Evolutionary conservation across 2,113 vertebrate species (phyloP).

Genomic region (Anoplopoma fimbria): DNA sequence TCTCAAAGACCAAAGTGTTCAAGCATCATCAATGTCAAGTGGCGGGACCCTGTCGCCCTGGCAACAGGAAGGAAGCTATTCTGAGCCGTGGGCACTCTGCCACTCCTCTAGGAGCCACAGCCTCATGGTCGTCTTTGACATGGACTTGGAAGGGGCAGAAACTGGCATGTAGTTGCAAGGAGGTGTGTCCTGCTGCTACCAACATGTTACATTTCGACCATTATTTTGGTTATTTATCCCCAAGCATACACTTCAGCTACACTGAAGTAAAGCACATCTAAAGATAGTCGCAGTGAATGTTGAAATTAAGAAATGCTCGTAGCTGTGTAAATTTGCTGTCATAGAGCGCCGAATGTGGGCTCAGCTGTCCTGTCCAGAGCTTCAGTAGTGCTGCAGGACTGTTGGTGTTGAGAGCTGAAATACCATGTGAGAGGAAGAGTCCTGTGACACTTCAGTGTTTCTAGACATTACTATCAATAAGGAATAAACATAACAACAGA

Average conservation of each 20-base stretch:
- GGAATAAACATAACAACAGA: background rate
- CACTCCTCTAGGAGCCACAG: slow-evolving; percentile 57
- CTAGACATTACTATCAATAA: slow-evolving; percentile 2
- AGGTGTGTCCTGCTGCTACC: slow-evolving; percentile 3
- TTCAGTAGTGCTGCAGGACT: background rate
- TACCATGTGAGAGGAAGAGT: slow-evolving; percentile 11
- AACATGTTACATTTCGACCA: background rate
- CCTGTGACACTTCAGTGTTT: slow-evolving; percentile 10
- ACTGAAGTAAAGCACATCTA: background rate
- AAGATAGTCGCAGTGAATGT: background rate
- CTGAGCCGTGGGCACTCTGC: slow-evolving; percentile 71
- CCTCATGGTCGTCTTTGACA: slow-evolving; percentile 36
- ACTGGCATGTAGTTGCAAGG: slow-evolving; percentile 27
- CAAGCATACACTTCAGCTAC: background rate
- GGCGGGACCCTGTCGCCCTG: slow-evolving; percentile 78
- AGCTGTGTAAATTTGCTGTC: background rate
- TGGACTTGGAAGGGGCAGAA: slow-evolving; percentile 18
- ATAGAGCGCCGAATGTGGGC: background rate
- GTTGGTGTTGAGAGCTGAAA: background rate
- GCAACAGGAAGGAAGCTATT: slow-evolving; percentile 84
- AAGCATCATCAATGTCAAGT: slow-evolving; percentile 73
- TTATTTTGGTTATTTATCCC: background rate
- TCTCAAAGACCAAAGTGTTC: slow-evolving; percentile 58
- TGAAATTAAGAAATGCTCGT: slow-evolving; percentile 13
- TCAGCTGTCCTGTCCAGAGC: slow-evolving; percentile 1